phyloP scores from a whole-genome alignment of 1,140 invertebrate species.

The Littorina saxatilis region DNA sequence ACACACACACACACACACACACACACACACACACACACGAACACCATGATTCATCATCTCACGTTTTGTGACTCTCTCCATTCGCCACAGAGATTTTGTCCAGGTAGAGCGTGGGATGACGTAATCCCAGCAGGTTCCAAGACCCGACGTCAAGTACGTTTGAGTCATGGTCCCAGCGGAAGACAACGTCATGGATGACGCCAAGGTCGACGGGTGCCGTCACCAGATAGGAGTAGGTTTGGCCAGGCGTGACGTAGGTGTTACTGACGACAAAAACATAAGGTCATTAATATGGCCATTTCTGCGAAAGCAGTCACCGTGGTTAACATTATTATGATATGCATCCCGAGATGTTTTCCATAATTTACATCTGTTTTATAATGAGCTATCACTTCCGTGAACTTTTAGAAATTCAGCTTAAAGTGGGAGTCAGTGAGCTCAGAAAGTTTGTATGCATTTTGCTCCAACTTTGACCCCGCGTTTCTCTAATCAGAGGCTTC shows the following conservation, averaged over 20 bases:
- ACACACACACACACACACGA: not conserved
- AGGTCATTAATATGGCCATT: too few relatives aligned
- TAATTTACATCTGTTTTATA: too few relatives aligned
- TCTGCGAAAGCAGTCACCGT: too few relatives aligned
- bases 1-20: slow-evolving; percentile 4
- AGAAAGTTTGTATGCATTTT: too few relatives aligned
- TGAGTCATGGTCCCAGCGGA: slow-evolving; percentile 45
- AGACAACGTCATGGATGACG: slow-evolving; percentile 35
- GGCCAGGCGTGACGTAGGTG: slow-evolving; percentile 40
- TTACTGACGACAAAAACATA: slow-evolving; percentile 36
- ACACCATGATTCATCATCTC: not conserved
- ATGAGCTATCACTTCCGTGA: too few relatives aligned
- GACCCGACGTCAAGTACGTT: slow-evolving; percentile 37
- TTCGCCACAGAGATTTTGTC: not conserved
- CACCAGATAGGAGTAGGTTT: slow-evolving; percentile 46
- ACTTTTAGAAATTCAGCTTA: too few relatives aligned
- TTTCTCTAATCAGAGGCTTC: too few relatives aligned
- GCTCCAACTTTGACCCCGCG: too few relatives aligned
- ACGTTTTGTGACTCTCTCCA: too few relatives aligned
- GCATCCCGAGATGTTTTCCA: too few relatives aligned
- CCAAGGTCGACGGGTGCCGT: slow-evolving; percentile 43
- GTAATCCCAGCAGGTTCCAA: slow-evolving; percentile 48
- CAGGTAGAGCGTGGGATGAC: slow-evolving; percentile 48
- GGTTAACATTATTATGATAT: too few relatives aligned
- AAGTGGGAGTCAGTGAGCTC: too few relatives aligned